phyloP scores from a whole-genome alignment of 1,140 invertebrate species.

The Galendromus occidentalis region DNA sequence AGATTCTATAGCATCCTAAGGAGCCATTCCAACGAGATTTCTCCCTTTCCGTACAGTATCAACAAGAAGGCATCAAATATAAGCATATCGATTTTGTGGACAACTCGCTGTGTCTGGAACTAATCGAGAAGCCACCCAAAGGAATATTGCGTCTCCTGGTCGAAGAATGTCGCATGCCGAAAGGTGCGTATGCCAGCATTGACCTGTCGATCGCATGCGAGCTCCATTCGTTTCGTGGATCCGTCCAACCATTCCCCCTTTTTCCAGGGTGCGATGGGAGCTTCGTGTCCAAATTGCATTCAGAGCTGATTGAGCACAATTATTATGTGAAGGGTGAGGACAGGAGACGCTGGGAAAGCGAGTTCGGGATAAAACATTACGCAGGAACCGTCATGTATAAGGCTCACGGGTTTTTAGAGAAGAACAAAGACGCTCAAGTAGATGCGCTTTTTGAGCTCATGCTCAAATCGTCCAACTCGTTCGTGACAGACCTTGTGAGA shows the following conservation, averaged over 20 bases:
- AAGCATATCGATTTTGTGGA: slow-evolving; percentile 76
- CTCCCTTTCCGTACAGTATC: slow-evolving; percentile 42
- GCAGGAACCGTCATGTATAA: slow-evolving; percentile 81
- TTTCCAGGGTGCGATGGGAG: slow-evolving; percentile 53
- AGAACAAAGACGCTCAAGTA: slow-evolving; percentile 84
- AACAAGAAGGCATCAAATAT: slow-evolving; percentile 65
- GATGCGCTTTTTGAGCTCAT: slow-evolving; percentile 85
- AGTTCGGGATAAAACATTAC: slow-evolving; percentile 81
- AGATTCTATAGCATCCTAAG: too few relatives aligned
- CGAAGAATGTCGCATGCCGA: slow-evolving; percentile 82
- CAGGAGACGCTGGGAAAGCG: slow-evolving; percentile 65
- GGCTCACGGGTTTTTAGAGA: slow-evolving; percentile 84
- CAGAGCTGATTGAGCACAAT: slow-evolving; percentile 63
- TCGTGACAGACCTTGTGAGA: slow-evolving; percentile 65
- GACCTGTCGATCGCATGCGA: neutral
- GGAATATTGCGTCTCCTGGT: slow-evolving; percentile 68
- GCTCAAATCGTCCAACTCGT: slow-evolving; percentile 59
- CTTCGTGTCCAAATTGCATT: slow-evolving; percentile 69
- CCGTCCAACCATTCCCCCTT: too few relatives aligned
- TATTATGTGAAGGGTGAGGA: slow-evolving; percentile 71
- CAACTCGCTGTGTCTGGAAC: slow-evolving; percentile 63
- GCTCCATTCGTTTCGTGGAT: too few relatives aligned
- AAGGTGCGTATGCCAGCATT: too few relatives aligned
- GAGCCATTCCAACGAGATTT: too few relatives aligned
- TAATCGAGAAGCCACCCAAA: slow-evolving; percentile 70